These are phyloP conservation scores for Atrichornis clamosus DNA, from an alignment of 2,113 vertebrate species.

Conservation along the genomic window DNA sequence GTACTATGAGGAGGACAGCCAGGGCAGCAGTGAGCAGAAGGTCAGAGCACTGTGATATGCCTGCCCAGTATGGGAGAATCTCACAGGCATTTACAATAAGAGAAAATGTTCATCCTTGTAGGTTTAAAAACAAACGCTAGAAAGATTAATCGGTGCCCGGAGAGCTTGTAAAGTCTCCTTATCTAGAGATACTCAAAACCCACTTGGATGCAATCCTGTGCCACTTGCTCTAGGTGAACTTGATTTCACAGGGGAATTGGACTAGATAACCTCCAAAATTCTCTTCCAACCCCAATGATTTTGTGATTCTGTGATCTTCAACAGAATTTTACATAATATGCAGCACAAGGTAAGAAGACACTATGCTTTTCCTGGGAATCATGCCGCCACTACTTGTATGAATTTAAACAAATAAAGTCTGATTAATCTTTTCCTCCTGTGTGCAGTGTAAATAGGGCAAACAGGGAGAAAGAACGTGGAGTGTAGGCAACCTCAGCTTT, in stretches of 20 bases:
- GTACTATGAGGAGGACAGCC: background rate
- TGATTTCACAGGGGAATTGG: background rate
- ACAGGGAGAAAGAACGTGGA: background rate
- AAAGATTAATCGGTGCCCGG: background rate
- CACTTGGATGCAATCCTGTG: background rate
- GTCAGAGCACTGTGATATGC: background rate
- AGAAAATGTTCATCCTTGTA: background rate
- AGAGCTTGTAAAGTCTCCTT: background rate
- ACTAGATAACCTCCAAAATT: background rate
- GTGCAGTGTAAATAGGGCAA: background rate
- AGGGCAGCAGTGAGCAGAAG: background rate
- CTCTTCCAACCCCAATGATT: background rate
- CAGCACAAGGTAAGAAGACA: background rate
- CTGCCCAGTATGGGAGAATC: background rate
- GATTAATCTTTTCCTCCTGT: background rate
- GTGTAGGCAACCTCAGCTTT: background rate
- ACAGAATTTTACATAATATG: background rate
- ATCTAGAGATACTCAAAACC: background rate
- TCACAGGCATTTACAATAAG: background rate
- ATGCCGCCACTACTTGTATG: background rate
- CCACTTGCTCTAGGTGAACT: background rate
- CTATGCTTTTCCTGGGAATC: background rate
- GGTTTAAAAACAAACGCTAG: background rate
- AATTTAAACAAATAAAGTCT: background rate
- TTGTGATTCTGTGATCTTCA: background rate